A percentile compares a stretch with the other conserved stretches of the same genome.
These are phyloP conservation scores for Andrena trimmerana DNA, from an alignment of 2,888 invertebrate species.

Conservation along the genomic window DNA sequence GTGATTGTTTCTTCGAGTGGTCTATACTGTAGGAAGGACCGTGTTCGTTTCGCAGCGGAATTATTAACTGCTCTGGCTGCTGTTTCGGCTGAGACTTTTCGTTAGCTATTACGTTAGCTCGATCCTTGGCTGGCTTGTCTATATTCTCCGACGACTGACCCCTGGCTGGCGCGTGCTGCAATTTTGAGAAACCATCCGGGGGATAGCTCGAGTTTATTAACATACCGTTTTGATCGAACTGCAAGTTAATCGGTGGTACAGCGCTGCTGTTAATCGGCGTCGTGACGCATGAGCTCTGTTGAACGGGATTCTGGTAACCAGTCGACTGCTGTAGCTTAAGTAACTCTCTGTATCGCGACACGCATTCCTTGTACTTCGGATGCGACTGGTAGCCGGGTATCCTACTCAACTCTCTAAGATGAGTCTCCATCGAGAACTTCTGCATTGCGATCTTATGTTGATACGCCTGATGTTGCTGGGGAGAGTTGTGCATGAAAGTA, in stretches of 20 bases:
- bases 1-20: conserved; percentile 52
- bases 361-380: conserved; percentile 82
- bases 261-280: conserved; percentile 45
- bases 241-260: conserved; percentile 81
- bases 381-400: conserved; percentile 82
- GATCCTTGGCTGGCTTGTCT: conserved; percentile 51
- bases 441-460: conserved; percentile 82
- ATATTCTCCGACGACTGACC: conserved; percentile 28
- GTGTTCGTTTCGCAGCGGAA: conserved; percentile 53
- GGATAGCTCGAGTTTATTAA: conserved; percentile 81
- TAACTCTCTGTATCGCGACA: conserved; percentile 79
- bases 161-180: conserved; percentile 48
- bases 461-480: conserved; percentile 77
- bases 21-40: conserved; percentile 32
- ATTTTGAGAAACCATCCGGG: conserved; percentile 70
- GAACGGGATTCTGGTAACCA: conserved; percentile 78
- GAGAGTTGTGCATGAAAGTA: conserved; percentile 58
- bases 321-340: conserved; percentile 79
- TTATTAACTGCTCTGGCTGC: conserved; percentile 62
- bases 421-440: conserved; percentile 79
- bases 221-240: conserved; percentile 83
- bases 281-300: conserved; percentile 65
- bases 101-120: conserved; percentile 37
- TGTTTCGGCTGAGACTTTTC: conserved; percentile 54
- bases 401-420: conserved; percentile 78